Evolutionary conservation across 2,113 vertebrate genomes (phyloP), one percentile per base, ranked within the genome.

Genomic region (Actenoides hombroni): DNA sequence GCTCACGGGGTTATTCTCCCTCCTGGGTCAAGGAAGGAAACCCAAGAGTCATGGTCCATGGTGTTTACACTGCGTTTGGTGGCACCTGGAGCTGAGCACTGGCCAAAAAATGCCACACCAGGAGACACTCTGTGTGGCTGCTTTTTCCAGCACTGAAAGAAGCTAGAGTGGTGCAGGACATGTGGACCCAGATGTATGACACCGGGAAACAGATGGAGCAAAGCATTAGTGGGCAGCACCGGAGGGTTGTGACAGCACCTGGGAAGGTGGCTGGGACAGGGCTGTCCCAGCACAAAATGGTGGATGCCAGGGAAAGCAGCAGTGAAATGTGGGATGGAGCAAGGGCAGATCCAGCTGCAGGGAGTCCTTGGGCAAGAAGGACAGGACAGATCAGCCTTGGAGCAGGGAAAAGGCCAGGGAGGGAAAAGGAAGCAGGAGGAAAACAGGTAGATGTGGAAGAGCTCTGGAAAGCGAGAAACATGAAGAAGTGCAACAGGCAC

Each of bases 31-130:
- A 69, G 63, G 29, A 60, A 48, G 6, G 42, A 83, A 64, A 59
- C 6, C 12, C 56, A 59, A 28, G 15, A 33, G 29, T 84, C 29
- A 3, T 4, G 20, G n/a, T 39, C 49, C 10, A 3, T 29, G 31
- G 33, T 74, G 17, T 57, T 76, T 44, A 42, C 2, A 1, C 20
- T 24, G 17, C 33, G 33, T 44, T 68, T 64, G 44, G 31, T 70
- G 48, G 53, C 35, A 63, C 46, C 11, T 68, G n/a, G 37, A 67
- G 13, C 25, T 0, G 0, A 85, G n/a, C 4, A 8, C 37, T 11
- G 19, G 16, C n/a, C 25, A 40, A 69, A 77, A 91, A 46, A 26
- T 4, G 13, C 42, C 57, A 33, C 16, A 18, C 13, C 25, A n/a
- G 23, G 6, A 78, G 37, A 68, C 42, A 23, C 6, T 25, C 44